Evolutionary conservation across 2,888 invertebrate species (phyloP), one percentile per base, ranked within the genome.

Genomic region (Drosophila monieri): DNA sequence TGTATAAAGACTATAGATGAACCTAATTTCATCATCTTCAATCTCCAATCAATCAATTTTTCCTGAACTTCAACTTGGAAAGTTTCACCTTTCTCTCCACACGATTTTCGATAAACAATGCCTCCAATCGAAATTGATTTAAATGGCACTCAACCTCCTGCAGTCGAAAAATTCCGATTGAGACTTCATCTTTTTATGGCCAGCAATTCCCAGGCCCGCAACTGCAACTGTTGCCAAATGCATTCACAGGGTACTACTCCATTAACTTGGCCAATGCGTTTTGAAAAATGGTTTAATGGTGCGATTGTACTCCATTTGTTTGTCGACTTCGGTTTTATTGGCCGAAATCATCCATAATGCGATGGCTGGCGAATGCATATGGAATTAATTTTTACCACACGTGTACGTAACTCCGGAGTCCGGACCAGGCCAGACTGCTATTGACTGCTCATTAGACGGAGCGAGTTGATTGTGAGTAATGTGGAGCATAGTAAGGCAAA

Each of bases 321-420:
- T 65, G 46, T 48, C 53, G 48, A 48, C 57, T 54, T 47, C 51
- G 60, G 37, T 41, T 85, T 78, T 80, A 80, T 84, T 84, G 35
- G 74, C 70, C 72, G 64, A 80, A 81, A 81, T 86, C 87, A 81
- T 86, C 72, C 60, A 69, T 74, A 73, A 80, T 80, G 68, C 39
- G 39, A 41, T 47, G 78, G 65, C 53, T 59, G 54, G 66, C 53
- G 66, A 78, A 55, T 77, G 76, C 69, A 76, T 73, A 75, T 81
- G 44, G 64, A 73, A 83, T 80, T 80, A 67, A 78, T 80, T 81
- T 62, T 67, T 67, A 61, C 48, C 56, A 62, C 48, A 59, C 53
- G 35, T 35, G n/a, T 12, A 68, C 62, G 67, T 49, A 69, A 84
- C 74, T 74, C 6, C 15, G 39, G 35, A 35, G 12, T 39, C 39